These are phyloP conservation scores for Gymnocheta viridis DNA, from an alignment of 2,888 invertebrate species.

Conservation along the genomic window DNA sequence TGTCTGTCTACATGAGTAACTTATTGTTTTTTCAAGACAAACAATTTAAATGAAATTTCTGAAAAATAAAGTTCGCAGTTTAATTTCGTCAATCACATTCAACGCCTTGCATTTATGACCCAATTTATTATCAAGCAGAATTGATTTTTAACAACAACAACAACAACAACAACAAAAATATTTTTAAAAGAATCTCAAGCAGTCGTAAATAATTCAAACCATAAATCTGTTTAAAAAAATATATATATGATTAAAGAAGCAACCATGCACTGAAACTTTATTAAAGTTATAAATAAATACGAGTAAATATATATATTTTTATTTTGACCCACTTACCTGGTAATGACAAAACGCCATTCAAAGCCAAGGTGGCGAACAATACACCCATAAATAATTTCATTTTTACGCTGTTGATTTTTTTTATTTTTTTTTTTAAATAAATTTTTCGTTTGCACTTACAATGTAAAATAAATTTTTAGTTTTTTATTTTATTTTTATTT, in stretches of 20 bases:
- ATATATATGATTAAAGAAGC: neutral
- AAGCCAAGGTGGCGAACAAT: conserved; percentile 76
- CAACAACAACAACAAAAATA: neutral
- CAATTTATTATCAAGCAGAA: neutral
- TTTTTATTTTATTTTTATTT: conserved; percentile 32
- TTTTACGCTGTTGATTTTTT: conserved; percentile 58
- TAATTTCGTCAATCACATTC: neutral
- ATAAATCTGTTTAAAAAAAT: conserved; percentile 7
- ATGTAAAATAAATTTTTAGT: conserved; percentile 34
- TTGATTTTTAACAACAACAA: neutral
- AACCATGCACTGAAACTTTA: neutral
- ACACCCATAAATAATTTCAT: conserved; percentile 79
- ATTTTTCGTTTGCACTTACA: conserved; percentile 32
- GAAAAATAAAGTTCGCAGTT: conserved; percentile 12
- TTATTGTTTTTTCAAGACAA: neutral
- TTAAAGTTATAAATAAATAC: neutral
- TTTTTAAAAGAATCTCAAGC: neutral
- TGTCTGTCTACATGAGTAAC: neutral
- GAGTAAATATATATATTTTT: neutral
- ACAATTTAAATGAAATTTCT: neutral
- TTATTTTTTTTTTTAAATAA: conserved; percentile 5
- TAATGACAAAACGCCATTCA: conserved; percentile 77
- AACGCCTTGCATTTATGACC: neutral
- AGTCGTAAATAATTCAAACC: neutral
- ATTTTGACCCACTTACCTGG: conserved; percentile 78